Percentiles rank a stretch among this genome's conserved stretches.
phyloP scores from a whole-genome alignment of 2,113 vertebrate genomes.

The Mixornis gularis region DNA sequence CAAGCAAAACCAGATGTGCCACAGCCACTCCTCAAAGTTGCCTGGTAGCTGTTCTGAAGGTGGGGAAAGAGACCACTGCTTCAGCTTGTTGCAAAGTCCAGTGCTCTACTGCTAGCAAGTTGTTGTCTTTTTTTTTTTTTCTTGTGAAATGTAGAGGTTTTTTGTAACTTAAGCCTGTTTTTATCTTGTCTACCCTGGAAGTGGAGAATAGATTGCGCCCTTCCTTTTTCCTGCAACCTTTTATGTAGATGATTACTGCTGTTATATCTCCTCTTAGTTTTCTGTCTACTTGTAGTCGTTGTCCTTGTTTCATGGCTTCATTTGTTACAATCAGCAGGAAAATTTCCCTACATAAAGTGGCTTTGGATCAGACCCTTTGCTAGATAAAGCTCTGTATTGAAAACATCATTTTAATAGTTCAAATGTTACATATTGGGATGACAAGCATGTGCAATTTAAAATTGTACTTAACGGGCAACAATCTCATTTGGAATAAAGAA shows the following conservation, averaged over 20 bases:
- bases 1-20: background rate
- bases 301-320: background rate
- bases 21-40: background rate
- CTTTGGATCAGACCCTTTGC: background rate
- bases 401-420: background rate
- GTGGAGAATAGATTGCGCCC: background rate
- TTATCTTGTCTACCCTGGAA: background rate
- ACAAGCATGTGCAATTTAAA: background rate
- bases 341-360: background rate
- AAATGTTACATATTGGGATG: background rate
- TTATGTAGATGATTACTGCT: background rate
- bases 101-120: background rate
- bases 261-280: background rate
- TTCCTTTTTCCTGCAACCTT: background rate
- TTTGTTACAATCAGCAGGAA: background rate
- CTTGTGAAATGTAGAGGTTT: background rate
- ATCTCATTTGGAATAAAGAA: background rate
- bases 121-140: background rate
- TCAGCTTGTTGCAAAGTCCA: background rate
- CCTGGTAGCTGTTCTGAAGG: background rate
- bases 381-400: background rate
- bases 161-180: background rate
- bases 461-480: accelerated
- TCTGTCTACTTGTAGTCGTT: background rate
- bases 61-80: background rate